Conservation (phyloP, 2,113 vertebrate genomes). For the Ptilonorhynchus violaceus region DNA sequence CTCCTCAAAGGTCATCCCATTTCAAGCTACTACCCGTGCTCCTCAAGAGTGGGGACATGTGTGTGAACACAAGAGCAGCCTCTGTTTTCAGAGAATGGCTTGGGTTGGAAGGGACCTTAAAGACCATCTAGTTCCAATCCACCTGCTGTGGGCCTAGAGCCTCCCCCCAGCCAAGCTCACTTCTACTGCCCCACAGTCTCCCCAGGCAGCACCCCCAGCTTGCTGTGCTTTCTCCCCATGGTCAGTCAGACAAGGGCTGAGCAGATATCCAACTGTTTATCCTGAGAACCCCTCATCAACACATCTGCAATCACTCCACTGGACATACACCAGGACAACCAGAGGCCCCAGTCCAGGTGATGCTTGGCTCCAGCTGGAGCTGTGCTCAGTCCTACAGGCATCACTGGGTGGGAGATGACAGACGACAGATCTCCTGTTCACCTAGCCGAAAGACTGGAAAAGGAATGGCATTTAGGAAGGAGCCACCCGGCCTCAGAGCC, state of each 20-base stretch:
- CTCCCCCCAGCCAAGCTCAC: background rate
- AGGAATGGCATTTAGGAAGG: background rate
- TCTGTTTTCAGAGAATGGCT: background rate
- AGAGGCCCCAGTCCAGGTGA: background rate
- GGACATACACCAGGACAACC: background rate
- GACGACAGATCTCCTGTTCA: background rate
- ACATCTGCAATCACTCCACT: background rate
- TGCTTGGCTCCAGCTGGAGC: background rate
- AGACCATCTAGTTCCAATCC: background rate
- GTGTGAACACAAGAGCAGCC: background rate
- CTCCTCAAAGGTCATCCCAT: background rate
- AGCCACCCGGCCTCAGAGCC: background rate
- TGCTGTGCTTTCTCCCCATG: fast-evolving
- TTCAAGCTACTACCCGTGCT: background rate
- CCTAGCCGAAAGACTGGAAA: background rate
- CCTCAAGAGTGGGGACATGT: background rate
- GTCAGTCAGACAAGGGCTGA: background rate
- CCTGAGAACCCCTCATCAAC: background rate
- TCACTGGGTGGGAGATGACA: background rate
- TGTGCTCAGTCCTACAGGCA: background rate
- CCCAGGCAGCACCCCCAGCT: background rate
- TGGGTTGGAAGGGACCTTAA: background rate
- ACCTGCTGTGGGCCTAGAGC: background rate
- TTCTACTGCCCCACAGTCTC: background rate
- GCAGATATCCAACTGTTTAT: background rate